A percentile compares a stretch with the other conserved stretches of the same genome.
These are phyloP conservation scores for Raillietiella orientalis DNA, from an alignment of 2,888 invertebrate genomes.

Conservation along the genomic window DNA sequence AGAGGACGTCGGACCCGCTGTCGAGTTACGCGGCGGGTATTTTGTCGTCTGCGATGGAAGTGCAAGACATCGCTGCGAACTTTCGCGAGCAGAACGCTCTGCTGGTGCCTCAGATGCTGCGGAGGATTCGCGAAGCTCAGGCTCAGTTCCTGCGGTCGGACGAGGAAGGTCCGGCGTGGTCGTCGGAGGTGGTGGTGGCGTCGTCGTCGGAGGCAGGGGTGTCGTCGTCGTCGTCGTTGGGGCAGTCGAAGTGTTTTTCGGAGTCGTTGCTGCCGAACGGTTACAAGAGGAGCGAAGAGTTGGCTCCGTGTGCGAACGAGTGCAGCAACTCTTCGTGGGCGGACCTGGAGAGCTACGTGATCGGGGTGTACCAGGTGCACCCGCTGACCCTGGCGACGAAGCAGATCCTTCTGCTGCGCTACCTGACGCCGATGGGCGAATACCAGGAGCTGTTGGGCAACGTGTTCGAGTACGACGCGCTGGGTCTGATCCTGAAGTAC, in stretches of 20 bases:
- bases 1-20: conserved; percentile 51
- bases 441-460: conserved; percentile 84
- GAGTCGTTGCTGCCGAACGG: too few species aligned
- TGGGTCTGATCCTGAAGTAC: conserved; percentile 63
- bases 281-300: too few species aligned
- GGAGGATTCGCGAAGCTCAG: conserved; percentile 40
- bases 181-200: too few species aligned
- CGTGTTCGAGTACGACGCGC: conserved; percentile 69
- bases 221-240: too few species aligned
- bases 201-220: too few species aligned
- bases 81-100: conserved; percentile 51
- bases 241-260: too few species aligned
- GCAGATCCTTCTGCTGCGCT: conserved; percentile 70
- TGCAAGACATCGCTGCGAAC: conserved; percentile 69
- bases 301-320: conserved; percentile 16
- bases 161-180: too few species aligned
- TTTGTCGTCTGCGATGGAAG: conserved; percentile 82
- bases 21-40: conserved; percentile 81
- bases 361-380: conserved; percentile 59
- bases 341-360: conserved; percentile 56
- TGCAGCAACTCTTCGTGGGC: conserved; percentile 68
- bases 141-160: too few species aligned
- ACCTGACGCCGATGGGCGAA: conserved; percentile 86
- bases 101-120: conserved; percentile 57
- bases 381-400: conserved; percentile 61